Evolutionary conservation across 2,113 vertebrate genomes (phyloP), one percentile per base, ranked within the genome.

Genomic region (Cryptomyrus ogoouensis): DNA sequence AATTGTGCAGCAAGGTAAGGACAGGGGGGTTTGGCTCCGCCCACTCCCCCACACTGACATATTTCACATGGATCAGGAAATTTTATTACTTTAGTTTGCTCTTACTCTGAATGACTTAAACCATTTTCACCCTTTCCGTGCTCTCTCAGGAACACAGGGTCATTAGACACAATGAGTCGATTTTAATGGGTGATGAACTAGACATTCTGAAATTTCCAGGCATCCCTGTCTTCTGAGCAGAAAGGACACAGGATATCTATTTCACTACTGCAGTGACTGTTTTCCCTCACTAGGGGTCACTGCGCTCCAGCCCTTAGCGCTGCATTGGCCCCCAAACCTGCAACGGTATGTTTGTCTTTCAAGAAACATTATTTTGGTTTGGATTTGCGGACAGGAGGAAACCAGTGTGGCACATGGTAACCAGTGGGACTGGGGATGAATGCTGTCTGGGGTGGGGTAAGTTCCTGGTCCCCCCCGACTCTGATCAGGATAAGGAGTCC

Each of bases 321-420:
- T 92, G 90, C 88, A 50, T 62, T 91, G 91, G 90, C 83, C 35
- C n/a, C 44, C 9, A 31, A 39, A 35, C 3, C 50, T 49, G 39
- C 49, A 35, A 6, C 5, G 15, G 27, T 35, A 31, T 39, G 50
- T 77, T 49, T 90, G 47, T 4, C 80, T 89, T 80, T 89, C 74
- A 46, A 56, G 74, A 90, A 89, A 91, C 35, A n/a, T 91, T 84
- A 89, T 56, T 94, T 95, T 92, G 21, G 88, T 88, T 94, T 94
- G 92, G 93, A 91, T 15, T 0, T 42, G 0, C 2, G 10, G 88
- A 21, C 9, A 88, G 84, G 47, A 56, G 53, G 13, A 80, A 42
- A 35, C 15, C 35, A 39, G 46, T 87, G 91, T 91, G 92, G 92
- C 92, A 91, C 91, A 92, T 91, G 92, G 89, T 84, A 42, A 2